phyloP scores from a whole-genome alignment of 2,113 vertebrate genomes.

The Ciconia boyciana region DNA sequence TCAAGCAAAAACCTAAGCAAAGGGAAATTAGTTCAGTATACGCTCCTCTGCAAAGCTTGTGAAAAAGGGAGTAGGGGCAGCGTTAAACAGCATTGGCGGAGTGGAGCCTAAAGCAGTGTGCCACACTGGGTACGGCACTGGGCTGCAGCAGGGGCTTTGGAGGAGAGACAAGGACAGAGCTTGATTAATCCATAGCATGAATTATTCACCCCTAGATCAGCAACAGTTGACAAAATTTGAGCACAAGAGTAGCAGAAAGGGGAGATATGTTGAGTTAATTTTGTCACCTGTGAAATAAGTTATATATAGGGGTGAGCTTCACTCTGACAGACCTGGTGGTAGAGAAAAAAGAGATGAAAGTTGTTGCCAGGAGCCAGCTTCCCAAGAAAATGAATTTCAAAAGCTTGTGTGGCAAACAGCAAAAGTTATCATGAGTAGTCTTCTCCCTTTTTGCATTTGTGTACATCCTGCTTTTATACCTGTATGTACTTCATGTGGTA shows the following conservation, averaged over 20 bases:
- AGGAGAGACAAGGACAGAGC: neutral
- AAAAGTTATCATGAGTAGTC: neutral
- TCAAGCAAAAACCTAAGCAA: neutral
- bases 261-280: neutral
- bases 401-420: neutral
- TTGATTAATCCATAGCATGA: neutral
- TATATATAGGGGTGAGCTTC: neutral
- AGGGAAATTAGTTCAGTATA: neutral
- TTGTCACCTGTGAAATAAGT: neutral
- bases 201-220: neutral
- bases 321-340: neutral
- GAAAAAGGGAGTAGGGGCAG: neutral
- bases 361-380: neutral
- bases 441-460: neutral
- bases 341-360: neutral
- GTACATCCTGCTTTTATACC: neutral
- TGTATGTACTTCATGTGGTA: neutral
- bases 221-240: neutral
- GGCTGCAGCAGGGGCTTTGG: neutral
- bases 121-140: neutral
- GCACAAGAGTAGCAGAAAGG: neutral
- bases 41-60: neutral
- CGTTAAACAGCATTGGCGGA: neutral
- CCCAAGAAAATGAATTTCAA: slow-evolving; percentile 14
- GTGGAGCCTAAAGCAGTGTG: neutral